Percentiles rank a stretch among this genome's conserved stretches.
phyloP scores from a whole-genome alignment of 2,888 invertebrate genomes.

The Podabrus alpinus region DNA sequence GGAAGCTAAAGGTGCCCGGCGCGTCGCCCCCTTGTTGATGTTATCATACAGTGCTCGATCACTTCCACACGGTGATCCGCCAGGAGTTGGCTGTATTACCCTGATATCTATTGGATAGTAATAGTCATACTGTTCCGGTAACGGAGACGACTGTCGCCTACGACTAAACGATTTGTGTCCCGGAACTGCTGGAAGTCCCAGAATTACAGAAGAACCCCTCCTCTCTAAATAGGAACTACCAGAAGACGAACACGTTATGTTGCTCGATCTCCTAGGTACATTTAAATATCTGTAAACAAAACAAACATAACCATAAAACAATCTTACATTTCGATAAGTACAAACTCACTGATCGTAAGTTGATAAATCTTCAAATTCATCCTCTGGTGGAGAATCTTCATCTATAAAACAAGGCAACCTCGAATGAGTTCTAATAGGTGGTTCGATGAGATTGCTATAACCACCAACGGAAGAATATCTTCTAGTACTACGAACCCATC shows the following conservation, averaged over 20 bases:
- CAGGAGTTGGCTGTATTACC: constrained; percentile 81
- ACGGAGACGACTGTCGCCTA: constrained; percentile 52
- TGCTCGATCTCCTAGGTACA: constrained; percentile 70
- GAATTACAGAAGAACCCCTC: constrained; percentile 77
- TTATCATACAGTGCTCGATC: constrained; percentile 61
- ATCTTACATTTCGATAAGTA: neutral
- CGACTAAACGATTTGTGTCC: constrained; percentile 54
- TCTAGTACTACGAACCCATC: constrained; percentile 54
- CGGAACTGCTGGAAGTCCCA: constrained; percentile 69
- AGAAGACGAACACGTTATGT: constrained; percentile 83
- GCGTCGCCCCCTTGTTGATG: constrained; percentile 44
- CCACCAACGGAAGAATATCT: constrained; percentile 70
- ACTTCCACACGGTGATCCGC: constrained; percentile 79
- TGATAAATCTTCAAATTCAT: constrained; percentile 49
- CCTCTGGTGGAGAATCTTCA: constrained; percentile 55
- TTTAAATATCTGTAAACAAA: constrained; percentile 46
- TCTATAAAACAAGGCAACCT: constrained; percentile 65
- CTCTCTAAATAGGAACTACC: constrained; percentile 83
- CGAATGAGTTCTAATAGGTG: constrained; percentile 64
- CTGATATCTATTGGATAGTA: constrained; percentile 56
- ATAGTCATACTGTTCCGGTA: constrained; percentile 52
- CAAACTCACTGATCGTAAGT: constrained; percentile 46
- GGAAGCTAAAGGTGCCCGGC: constrained; percentile 78
- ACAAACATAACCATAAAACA: neutral
- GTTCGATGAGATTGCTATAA: constrained; percentile 72